Evolutionary conservation across 2,113 vertebrate species (phyloP).

Genomic region (Anolis carolinensis): DNA sequence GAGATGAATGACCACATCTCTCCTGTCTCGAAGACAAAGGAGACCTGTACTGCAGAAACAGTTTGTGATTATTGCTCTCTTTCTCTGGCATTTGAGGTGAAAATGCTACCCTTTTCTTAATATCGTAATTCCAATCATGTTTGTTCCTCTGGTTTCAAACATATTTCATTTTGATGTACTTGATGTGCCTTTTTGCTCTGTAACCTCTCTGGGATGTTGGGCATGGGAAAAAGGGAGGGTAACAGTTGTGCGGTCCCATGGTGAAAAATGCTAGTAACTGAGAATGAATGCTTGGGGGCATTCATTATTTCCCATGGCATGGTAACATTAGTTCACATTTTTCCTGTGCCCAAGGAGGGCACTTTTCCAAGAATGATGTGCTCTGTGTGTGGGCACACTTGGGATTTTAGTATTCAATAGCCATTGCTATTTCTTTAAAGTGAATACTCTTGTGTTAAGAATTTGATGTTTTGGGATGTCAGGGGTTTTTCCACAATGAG

Average conservation of each 20-base stretch:
- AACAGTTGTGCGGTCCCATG: neutral
- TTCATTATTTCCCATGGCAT: neutral
- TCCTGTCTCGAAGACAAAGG: neutral
- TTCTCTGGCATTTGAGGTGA: neutral
- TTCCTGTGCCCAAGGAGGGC: neutral
- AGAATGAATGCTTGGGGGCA: slow-evolving; percentile 10
- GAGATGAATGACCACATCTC: neutral
- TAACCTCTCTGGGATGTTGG: slow-evolving; percentile 12
- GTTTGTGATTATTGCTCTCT: neutral
- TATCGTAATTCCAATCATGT: neutral
- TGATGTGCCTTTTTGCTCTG: neutral
- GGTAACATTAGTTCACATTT: neutral
- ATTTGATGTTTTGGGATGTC: neutral
- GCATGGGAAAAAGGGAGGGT: neutral
- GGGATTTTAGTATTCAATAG: neutral
- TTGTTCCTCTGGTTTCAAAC: neutral
- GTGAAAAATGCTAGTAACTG: neutral
- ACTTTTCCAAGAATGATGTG: neutral
- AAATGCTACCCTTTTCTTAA: neutral
- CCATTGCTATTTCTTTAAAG: neutral
- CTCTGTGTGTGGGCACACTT: neutral
- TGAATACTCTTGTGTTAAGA: neutral
- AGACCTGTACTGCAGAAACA: neutral
- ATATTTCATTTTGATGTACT: neutral
- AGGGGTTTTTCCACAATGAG: neutral